Evolutionary conservation across 2,888 invertebrate genomes (phyloP).

Genomic region (Drosophila paramelanica): DNA sequence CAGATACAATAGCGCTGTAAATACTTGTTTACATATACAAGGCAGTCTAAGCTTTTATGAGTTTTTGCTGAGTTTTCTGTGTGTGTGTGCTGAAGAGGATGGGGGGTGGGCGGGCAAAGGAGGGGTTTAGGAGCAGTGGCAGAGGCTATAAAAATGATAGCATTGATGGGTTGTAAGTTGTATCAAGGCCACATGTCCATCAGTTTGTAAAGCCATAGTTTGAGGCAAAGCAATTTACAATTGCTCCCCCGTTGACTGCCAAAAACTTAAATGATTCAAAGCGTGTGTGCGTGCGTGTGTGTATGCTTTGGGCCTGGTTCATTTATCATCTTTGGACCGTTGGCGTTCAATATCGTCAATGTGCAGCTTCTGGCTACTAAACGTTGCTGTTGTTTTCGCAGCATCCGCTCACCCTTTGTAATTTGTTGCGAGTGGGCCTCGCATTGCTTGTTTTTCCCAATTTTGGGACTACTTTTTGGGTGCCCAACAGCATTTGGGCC

Average conservation of each 20-base stretch:
- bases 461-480: neutral
- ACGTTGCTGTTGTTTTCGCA: neutral
- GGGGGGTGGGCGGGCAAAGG: neutral
- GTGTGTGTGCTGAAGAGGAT: neutral
- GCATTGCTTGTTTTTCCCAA: neutral
- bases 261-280: slow-evolving; percentile 6
- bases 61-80: slow-evolving; percentile 11
- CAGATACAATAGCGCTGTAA: slow-evolving; percentile 31
- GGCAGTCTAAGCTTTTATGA: slow-evolving; percentile 46
- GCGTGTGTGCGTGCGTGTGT: slow-evolving; percentile 1
- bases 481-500: slow-evolving; percentile 65
- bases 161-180: slow-evolving; percentile 23
- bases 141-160: slow-evolving; percentile 30
- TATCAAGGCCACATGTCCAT: slow-evolving; percentile 24
- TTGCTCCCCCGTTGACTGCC: slow-evolving; percentile 14
- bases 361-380: slow-evolving; percentile 6
- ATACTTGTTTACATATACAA: slow-evolving; percentile 31
- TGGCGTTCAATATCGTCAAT: slow-evolving; percentile 6
- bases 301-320: neutral
- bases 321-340: slow-evolving; percentile 26
- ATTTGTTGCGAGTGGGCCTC: neutral
- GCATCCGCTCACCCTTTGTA: neutral
- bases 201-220: slow-evolving; percentile 4
- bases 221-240: slow-evolving; percentile 31
- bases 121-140: neutral